phyloP scores from a whole-genome alignment of 2,797 vertebrate genomes.

The Rhinophrynus dorsalis region DNA sequence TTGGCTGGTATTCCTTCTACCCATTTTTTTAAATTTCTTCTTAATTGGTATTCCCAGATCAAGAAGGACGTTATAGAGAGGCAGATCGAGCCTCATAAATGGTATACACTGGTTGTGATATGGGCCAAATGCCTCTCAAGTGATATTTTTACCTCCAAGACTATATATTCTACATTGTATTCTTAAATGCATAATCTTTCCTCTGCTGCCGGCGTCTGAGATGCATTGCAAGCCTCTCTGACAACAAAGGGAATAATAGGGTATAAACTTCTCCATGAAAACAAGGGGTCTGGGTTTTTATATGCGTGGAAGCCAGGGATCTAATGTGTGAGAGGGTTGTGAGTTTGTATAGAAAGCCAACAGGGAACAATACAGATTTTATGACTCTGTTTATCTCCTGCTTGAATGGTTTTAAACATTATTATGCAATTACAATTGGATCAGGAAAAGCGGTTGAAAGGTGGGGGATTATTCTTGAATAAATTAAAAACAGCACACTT shows the following conservation, averaged over 20 bases:
- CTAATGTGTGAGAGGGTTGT: slow-evolving; percentile 25
- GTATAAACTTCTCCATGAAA: neutral
- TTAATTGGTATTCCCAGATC: no score
- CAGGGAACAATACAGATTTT: slow-evolving; percentile 38
- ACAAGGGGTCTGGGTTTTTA: slow-evolving; percentile 2
- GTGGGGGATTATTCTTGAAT: neutral
- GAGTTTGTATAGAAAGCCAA: slow-evolving; percentile 17
- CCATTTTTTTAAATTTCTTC: no score
- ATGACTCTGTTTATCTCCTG: slow-evolving; percentile 27
- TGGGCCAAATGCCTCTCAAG: no score
- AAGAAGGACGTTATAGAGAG: no score
- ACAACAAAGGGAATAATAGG: slow-evolving; percentile 6
- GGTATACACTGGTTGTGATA: no score
- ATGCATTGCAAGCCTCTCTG: slow-evolving; percentile 1
- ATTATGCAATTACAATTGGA: slow-evolving; percentile 39
- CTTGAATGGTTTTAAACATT: slow-evolving; percentile 39
- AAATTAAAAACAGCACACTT: slow-evolving; percentile 19
- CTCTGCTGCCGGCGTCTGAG: slow-evolving; percentile 18
- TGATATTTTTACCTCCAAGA: no score
- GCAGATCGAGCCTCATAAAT: no score
- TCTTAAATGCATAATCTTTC: no score
- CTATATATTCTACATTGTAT: no score
- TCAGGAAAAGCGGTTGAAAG: slow-evolving; percentile 18
- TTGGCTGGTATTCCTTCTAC: no score
- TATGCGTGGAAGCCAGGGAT: slow-evolving; percentile 32